Base-by-base conservation (phyloP, 2,797 vertebrate genomes). In the Crotalus adamanteus region DNA sequence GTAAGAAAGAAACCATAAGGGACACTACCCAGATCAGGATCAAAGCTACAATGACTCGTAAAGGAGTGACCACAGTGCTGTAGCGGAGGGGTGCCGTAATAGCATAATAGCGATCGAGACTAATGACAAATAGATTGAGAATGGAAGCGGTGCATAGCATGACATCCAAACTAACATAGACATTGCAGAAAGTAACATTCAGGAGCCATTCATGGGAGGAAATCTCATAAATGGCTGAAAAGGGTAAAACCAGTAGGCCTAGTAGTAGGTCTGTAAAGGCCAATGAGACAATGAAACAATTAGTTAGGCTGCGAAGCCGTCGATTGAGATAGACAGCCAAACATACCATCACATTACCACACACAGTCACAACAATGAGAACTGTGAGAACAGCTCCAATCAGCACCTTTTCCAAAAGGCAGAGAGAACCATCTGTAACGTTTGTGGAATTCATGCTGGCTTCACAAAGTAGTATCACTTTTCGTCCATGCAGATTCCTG, bases 61-160 rank as follows among this genome's bases (percentile, higher is more conserved):
- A 42, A 0, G 96, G 97, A 9, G 99, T 99, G 86, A 99, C 97
- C 93, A 98, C 96, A 93, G 97, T 96, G 2, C 96, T 92, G 97
- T 99, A 99, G 91, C 97, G 98, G 3, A 99, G 98, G 0, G 99
- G 99, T 4, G 97, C 97, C 0, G 98, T 98, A 94, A 99, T 98
- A 0, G 98, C 98, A 0, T 98, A 97, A 96, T 99, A 99, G 60
- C 99, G 98, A 95, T 99, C 99, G 25, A 99, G 98, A 88, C 99
- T 99, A 97, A 99, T 99, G 95, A 98, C 98, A 92, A 99, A 97
- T 87, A 99, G 98, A 94, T 98, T 99, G 95, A 99, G 98, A 95
- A 99, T 99, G 95, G 99, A 99, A 88, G 98, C 98, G 0, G 98
- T 98, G 95, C 98, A 99, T 53, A 99, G 97, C 98, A 99, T 98